A percentile compares a stretch with the other conserved stretches of the same genome.
Evolutionary conservation across 2,888 invertebrate genomes (phyloP).

Genomic region (Leptopilina syphax): DNA sequence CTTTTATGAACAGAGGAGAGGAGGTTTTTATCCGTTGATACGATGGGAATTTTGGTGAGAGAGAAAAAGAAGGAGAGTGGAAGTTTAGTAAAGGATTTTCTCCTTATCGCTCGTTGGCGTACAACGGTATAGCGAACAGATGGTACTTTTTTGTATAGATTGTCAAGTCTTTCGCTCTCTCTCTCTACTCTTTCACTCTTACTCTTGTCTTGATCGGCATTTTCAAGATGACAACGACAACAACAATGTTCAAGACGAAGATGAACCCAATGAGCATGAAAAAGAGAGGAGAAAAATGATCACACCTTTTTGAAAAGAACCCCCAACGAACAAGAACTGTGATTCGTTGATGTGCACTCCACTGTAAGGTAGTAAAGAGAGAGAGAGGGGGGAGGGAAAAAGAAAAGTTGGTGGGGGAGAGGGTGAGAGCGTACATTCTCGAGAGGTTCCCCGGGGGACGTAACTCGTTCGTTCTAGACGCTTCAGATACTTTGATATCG

Average conservation of each 20-base stretch:
- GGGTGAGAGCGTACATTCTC: background rate
- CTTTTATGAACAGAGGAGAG: background rate
- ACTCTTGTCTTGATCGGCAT: constrained; percentile 13
- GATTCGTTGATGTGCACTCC: constrained; percentile 23
- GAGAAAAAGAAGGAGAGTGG: too few species aligned
- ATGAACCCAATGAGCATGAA: constrained; percentile 29
- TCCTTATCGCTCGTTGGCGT: constrained; percentile 15
- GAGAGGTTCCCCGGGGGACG: constrained; percentile 6
- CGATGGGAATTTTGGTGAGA: too few species aligned
- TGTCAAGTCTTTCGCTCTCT: background rate
- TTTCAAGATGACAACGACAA: background rate
- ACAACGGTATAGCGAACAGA: background rate
- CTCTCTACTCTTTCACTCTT: too few species aligned
- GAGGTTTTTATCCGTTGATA: too few species aligned
- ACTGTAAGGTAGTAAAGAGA: background rate
- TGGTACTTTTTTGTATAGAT: constrained; percentile 16
- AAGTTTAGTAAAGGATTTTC: background rate
- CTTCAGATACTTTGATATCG: constrained; percentile 40
- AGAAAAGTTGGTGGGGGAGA: too few species aligned
- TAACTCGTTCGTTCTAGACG: constrained; percentile 28
- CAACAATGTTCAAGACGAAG: too few species aligned
- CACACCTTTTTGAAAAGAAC: background rate
- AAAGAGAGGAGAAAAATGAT: constrained; percentile 25
- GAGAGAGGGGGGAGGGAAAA: too few species aligned
- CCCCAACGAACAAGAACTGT: constrained; percentile 16